Evolutionary conservation across 2,797 vertebrate genomes (phyloP).

Genomic region (Adelosebastes latens): DNA sequence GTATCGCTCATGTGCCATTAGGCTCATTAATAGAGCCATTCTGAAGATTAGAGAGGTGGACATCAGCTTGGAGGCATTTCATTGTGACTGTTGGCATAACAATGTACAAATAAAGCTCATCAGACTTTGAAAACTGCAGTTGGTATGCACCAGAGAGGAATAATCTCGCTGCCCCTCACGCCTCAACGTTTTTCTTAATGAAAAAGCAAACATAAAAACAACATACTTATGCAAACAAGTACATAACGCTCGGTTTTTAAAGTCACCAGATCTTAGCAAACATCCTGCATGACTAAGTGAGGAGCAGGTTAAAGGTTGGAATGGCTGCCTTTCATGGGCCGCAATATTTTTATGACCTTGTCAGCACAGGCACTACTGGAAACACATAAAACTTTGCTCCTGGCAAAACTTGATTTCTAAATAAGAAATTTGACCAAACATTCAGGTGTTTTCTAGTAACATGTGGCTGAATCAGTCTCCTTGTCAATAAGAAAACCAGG

Average conservation of each 20-base stretch:
- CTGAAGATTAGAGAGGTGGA: slow-evolving; percentile 44
- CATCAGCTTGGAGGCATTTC: slow-evolving; percentile 37
- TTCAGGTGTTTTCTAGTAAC: neutral
- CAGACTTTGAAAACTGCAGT: neutral
- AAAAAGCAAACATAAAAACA: neutral
- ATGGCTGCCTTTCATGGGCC: slow-evolving; percentile 73
- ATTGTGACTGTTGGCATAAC: slow-evolving; percentile 16
- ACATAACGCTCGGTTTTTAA: slow-evolving; percentile 18
- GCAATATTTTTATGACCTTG: slow-evolving; percentile 69
- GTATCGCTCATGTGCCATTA: slow-evolving; percentile 72
- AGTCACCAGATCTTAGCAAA: slow-evolving; percentile 51
- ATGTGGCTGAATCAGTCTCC: neutral
- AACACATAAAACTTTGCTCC: slow-evolving; percentile 5
- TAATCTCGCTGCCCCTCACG: neutral
- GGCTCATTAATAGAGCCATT: slow-evolving; percentile 71
- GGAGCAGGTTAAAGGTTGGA: slow-evolving; percentile 76
- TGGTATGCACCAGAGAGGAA: neutral
- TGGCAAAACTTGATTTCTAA: neutral
- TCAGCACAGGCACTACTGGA: slow-evolving; percentile 22
- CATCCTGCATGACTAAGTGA: slow-evolving; percentile 64
- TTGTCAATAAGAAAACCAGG: neutral
- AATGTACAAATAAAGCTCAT: slow-evolving; percentile 4
- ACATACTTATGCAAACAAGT: slow-evolving; percentile 20
- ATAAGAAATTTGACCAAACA: accelerated
- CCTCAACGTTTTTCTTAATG: neutral